Percentiles rank a stretch among this genome's conserved stretches.
Evolutionary conservation across 1,140 invertebrate species (phyloP).

Genomic region (Phenacoccus solenopsis): DNA sequence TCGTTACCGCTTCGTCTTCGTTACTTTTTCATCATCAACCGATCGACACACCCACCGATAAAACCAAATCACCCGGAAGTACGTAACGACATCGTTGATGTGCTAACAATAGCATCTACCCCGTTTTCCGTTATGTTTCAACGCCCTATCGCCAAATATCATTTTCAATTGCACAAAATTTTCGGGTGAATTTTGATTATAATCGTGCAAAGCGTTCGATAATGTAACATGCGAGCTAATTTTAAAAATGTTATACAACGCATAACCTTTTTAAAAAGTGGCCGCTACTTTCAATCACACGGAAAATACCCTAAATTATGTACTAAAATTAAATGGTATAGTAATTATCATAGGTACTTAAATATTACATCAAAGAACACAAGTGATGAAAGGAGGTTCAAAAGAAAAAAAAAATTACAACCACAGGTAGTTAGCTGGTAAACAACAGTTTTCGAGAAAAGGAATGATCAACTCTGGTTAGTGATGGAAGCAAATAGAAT

Average conservation of each 20-base stretch:
- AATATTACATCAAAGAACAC: neutral
- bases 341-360: neutral
- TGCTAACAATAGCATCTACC: no score
- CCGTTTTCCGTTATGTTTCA: no score
- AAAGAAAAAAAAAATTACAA: no score
- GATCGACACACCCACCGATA: no score
- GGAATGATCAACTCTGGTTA: neutral
- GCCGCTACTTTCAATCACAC: neutral
- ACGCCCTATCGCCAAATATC: neutral
- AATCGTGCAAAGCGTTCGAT: neutral
- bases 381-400: neutral
- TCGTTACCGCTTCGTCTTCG: no score
- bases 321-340: neutral
- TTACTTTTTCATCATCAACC: neutral
- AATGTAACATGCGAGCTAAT: neutral
- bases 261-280: neutral
- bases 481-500: neutral
- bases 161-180: neutral
- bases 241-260: conserved; percentile 3
- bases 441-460: neutral
- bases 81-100: no score
- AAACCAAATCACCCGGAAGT: no score
- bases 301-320: neutral
- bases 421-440: neutral
- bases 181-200: neutral